Conservation (phyloP, 2,113 vertebrate species). For the Siniperca chuatsi region DNA sequence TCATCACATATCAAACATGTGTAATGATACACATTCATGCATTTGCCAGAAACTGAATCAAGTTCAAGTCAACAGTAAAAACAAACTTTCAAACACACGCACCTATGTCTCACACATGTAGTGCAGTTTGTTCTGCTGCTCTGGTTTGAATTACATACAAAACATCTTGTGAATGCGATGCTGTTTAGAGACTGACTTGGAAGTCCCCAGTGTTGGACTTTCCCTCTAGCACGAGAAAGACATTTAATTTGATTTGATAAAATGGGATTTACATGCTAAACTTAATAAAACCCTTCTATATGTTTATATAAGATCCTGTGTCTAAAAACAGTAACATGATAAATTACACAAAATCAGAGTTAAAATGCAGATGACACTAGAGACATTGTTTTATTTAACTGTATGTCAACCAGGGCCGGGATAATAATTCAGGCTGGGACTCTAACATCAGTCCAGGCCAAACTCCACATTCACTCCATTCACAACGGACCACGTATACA, state of each 20-base stretch:
- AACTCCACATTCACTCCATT: no score
- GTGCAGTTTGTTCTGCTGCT: not conserved
- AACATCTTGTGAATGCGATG: slow-evolving; percentile 9
- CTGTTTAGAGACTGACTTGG: not conserved
- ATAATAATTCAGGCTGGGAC: no score
- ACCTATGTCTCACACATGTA: not conserved
- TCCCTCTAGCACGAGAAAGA: slow-evolving; percentile 19
- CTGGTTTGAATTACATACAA: not conserved
- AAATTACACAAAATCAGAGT: not conserved
- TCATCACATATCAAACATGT: not conserved
- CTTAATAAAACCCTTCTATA: not conserved
- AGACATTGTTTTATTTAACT: not conserved
- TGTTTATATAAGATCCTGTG: not conserved
- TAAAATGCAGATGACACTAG: not conserved
- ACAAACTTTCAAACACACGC: not conserved
- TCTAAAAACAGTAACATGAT: not conserved
- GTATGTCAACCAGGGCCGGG: not conserved
- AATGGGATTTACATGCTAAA: slow-evolving; percentile 15
- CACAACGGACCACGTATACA: no score
- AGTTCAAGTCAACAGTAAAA: not conserved
- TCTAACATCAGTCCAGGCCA: no score
- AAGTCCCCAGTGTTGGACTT: slow-evolving; percentile 48
- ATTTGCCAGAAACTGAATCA: not conserved
- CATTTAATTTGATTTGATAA: slow-evolving; percentile 41
- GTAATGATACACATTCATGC: not conserved